Evolutionary conservation across 1,140 invertebrate species (phyloP), one percentile per base, ranked within the genome.

Genomic region (Danaus melanippus): DNA sequence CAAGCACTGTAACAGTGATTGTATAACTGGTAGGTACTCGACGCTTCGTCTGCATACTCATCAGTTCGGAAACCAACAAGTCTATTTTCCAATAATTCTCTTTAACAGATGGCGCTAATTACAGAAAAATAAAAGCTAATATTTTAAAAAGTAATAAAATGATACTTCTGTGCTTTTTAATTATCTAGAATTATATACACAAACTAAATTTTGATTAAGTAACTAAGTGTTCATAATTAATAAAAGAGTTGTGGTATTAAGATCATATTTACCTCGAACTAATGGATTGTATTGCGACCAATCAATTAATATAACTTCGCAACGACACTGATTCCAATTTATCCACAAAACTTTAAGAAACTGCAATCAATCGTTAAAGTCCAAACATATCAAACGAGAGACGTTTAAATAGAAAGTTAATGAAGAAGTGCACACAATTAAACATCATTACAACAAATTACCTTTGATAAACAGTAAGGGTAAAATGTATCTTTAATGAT

Each of bases 221-320:
- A 32, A 32, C 2, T 32, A 32, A 32, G 21, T 32, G 6, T 32
- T 32, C 2, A 32, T 32, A 32, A 32, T 32, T 7, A 32, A 32
- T 32, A 32, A 32, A 15, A 15, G 15, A 3, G 1, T 43, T 2
- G 1, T 43, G 4, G 9, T 10, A 44, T 44, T 10, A 44, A 44
- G 12, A 12, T 11, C 10, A 44, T 12, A 12, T 44, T 44, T 66
- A 81, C 79, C 79, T 72, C 66, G 71, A 2, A 62, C 53, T 7
- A 63, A 50, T 7, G 71, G 56, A 64, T 75, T 74, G 43, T 78
- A 76, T 67, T 79, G 68, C 1, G 70, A 69, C 82, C 82, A 85
- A 40, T 85, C 77, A 9, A 85, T 56, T 53, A 85, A 77, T 55
- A 82, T 80, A 7, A 83, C 61, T 40, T 83, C 79, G 43, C 64